phyloP scores from a whole-genome alignment of 2,113 vertebrate species.

The Panthera tigris region DNA sequence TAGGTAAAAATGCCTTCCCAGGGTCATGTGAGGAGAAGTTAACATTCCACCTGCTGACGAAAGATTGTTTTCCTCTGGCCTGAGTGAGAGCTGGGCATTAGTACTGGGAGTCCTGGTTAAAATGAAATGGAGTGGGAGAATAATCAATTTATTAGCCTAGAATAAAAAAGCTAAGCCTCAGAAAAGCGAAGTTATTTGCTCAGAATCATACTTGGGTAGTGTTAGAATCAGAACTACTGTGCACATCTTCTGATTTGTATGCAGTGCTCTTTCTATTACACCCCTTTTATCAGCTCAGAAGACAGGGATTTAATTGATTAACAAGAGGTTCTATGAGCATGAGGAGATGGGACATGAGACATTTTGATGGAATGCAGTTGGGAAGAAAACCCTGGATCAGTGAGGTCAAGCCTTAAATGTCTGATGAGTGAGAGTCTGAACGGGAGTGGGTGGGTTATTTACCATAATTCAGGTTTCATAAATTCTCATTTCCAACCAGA shows the following conservation, averaged over 20 bases:
- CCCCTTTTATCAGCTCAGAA: neutral
- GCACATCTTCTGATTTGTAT: neutral
- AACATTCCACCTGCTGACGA: neutral
- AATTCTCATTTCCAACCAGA: neutral
- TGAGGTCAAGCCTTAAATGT: neutral
- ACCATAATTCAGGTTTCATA: neutral
- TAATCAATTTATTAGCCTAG: neutral
- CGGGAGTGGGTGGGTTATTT: neutral
- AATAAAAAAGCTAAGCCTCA: neutral
- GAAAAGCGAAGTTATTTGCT: neutral
- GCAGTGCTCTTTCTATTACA: neutral
- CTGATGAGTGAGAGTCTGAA: neutral
- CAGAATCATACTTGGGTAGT: neutral
- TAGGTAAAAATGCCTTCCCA: neutral
- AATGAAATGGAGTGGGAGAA: neutral
- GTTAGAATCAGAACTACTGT: neutral
- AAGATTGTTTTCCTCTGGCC: neutral
- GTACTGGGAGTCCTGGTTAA: neutral
- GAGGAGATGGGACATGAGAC: neutral
- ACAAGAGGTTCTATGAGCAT: neutral
- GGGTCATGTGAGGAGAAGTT: neutral
- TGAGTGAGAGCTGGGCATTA: neutral
- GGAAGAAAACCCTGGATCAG: neutral
- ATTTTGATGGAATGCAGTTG: neutral
- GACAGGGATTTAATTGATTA: neutral